Percentiles rank a stretch among this genome's conserved stretches.
Evolutionary conservation across 2,113 vertebrate species (phyloP).

Genomic region (Nothoprocta pentlandii): DNA sequence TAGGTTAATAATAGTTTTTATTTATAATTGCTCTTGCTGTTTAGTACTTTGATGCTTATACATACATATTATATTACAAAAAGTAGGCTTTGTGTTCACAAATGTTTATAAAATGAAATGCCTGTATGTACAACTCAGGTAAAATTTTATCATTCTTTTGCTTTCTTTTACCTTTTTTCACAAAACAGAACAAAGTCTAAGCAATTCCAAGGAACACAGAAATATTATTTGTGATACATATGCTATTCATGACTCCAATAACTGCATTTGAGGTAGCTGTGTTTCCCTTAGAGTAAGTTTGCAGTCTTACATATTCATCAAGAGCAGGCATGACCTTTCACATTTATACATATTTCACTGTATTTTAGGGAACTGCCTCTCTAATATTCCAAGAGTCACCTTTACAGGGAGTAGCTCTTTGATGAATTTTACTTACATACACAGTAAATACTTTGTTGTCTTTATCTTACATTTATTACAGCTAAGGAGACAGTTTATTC

Average conservation of each 20-base stretch:
- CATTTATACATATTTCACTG: background rate
- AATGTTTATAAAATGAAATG: background rate
- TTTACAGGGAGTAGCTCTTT: background rate
- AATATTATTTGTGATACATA: background rate
- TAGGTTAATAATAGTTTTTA: no score
- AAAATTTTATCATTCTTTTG: background rate
- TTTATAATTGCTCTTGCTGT: background rate
- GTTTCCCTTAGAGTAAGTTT: background rate
- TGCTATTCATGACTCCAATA: background rate
- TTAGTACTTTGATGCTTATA: background rate
- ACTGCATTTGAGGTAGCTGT: background rate
- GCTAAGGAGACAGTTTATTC: background rate
- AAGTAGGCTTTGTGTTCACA: background rate
- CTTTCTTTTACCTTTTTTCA: accelerated
- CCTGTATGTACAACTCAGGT: accelerated
- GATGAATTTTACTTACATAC: background rate
- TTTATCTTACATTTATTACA: background rate
- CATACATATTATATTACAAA: background rate
- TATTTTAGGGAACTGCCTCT: background rate
- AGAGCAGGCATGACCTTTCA: background rate
- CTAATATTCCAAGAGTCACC: background rate
- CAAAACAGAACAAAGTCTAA: background rate
- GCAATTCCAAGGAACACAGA: background rate
- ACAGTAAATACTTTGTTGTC: background rate
- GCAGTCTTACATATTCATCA: background rate